Conservation (phyloP, 2,888 invertebrate genomes). For the Tholera decimalis region DNA sequence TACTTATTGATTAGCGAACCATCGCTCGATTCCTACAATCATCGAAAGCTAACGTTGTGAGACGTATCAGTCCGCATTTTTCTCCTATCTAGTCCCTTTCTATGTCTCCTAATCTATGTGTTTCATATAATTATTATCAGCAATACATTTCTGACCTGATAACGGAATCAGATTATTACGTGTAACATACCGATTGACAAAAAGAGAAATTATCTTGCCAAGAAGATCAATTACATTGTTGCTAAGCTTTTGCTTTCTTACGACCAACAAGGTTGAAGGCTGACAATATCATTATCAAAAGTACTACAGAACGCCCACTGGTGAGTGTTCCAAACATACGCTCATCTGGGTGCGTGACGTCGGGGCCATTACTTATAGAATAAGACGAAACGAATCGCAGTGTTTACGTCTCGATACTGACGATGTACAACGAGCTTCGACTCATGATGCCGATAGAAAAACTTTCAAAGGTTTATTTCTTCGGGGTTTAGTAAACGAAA, state of each 20-base stretch:
- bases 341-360: conserved; percentile 37
- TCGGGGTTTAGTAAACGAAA: neutral
- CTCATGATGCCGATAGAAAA: conserved; percentile 7
- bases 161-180: neutral
- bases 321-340: conserved; percentile 14
- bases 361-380: conserved; percentile 33
- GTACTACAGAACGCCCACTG: conserved; percentile 25
- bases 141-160: neutral
- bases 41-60: neutral
- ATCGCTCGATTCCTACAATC: conserved; percentile 13
- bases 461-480: conserved; percentile 19
- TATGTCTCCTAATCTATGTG: neutral
- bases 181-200: no score
- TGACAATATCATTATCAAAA: conserved; percentile 40
- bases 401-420: conserved; percentile 34
- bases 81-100: neutral
- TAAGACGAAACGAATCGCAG: conserved; percentile 28
- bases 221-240: neutral
- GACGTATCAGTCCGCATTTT: neutral
- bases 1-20: conserved; percentile 18
- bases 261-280: conserved; percentile 4
- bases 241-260: neutral
- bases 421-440: conserved; percentile 15
- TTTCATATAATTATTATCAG: neutral
- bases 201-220: neutral